A percentile compares a stretch with the other conserved stretches of the same genome.
phyloP scores from a whole-genome alignment of 2,888 invertebrate genomes.

The Amiota minor region DNA sequence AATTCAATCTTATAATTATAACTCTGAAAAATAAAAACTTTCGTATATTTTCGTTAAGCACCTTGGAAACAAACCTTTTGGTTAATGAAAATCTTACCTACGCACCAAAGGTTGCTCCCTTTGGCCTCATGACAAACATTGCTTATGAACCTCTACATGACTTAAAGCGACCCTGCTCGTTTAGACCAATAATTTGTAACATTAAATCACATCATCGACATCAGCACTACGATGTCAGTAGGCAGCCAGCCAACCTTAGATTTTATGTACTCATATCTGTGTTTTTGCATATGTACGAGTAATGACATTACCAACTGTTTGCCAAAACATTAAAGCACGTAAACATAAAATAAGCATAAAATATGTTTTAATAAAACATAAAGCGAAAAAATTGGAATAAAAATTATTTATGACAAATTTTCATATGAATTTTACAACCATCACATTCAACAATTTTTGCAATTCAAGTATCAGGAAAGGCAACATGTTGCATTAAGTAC shows the following conservation, averaged over 20 bases:
- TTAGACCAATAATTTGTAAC: neutral
- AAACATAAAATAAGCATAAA: conserved; percentile 27
- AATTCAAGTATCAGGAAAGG: conserved; percentile 18
- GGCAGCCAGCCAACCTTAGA: neutral
- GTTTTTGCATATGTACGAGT: neutral
- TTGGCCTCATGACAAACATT: too few species aligned
- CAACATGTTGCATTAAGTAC: conserved; percentile 48
- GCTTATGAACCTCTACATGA: too few species aligned
- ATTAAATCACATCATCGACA: neutral
- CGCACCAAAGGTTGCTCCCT: too few species aligned
- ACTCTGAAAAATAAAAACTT: too few species aligned
- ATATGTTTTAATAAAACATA: neutral
- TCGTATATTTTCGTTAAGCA: too few species aligned
- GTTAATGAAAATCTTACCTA: too few species aligned
- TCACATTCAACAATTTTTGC: conserved; percentile 3
- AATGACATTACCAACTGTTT: conserved; percentile 28
- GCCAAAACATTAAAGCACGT: conserved; percentile 19
- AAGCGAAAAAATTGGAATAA: conserved; percentile 30
- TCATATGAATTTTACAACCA: conserved; percentile 59
- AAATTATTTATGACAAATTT: conserved; percentile 63
- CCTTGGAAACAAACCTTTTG: too few species aligned
- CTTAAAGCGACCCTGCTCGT: too few species aligned
- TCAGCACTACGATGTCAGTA: neutral
- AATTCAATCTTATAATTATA: too few species aligned
- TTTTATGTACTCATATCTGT: neutral